These are phyloP conservation scores for Bombycilla garrulus DNA, from an alignment of 2,113 vertebrate species.

Conservation along the genomic window DNA sequence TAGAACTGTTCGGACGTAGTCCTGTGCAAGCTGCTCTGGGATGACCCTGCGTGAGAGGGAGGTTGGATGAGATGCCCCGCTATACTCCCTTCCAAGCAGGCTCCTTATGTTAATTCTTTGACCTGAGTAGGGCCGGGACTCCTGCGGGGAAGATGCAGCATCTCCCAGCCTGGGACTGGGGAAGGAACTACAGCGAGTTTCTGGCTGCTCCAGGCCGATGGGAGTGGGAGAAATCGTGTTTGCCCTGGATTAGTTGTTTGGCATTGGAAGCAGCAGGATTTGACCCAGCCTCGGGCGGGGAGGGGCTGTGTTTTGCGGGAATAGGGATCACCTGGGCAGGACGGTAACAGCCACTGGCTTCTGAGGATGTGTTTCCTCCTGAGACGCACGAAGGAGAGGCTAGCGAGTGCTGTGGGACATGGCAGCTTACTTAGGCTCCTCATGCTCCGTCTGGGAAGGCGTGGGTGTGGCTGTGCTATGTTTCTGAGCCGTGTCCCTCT, in stretches of 20 bases:
- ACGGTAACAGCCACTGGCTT: fast-evolving
- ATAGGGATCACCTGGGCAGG: fast-evolving
- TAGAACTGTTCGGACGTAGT: not conserved
- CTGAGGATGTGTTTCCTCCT: not conserved
- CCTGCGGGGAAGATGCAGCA: no score
- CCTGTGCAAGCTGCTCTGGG: not conserved
- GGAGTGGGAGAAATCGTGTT: not conserved
- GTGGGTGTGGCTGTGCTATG: fast-evolving
- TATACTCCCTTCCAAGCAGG: not conserved
- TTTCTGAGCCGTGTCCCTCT: not conserved
- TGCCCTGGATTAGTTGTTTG: fast-evolving
- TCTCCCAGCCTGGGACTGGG: fast-evolving
- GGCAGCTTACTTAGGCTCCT: not conserved
- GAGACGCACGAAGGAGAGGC: fast-evolving
- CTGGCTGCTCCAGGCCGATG: not conserved
- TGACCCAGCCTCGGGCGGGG: not conserved
- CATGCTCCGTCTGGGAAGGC: fast-evolving
- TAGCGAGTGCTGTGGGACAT: fast-evolving
- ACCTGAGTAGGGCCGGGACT: fast-evolving
- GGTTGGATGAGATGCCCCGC: no score
- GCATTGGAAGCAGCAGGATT: not conserved
- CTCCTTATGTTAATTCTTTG: not conserved
- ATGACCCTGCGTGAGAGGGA: not conserved
- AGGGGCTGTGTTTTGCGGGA: fast-evolving
- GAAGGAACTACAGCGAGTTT: fast-evolving